phyloP scores from a whole-genome alignment of 2,888 invertebrate genomes.

The Ophion slaviceki region DNA sequence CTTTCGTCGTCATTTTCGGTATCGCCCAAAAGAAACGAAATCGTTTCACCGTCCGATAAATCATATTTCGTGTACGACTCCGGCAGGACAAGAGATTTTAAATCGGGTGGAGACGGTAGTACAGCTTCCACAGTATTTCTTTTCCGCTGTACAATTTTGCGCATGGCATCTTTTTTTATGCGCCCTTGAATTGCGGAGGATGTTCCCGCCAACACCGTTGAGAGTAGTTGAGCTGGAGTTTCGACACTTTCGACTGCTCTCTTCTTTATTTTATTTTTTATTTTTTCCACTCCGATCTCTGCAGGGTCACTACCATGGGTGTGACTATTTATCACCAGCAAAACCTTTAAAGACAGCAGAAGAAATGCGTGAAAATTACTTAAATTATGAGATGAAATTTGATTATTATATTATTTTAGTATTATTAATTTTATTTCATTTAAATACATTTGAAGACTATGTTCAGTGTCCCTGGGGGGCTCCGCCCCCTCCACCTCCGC shows the following conservation, averaged over 20 bases:
- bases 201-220: slow-evolving; percentile 30
- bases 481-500: too few relatives aligned
- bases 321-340: slow-evolving; percentile 26
- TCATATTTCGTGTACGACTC: slow-evolving; percentile 38
- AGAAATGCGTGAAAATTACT: too few relatives aligned
- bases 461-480: too few relatives aligned
- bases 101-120: slow-evolving; percentile 42
- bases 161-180: slow-evolving; percentile 28
- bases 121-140: slow-evolving; percentile 23
- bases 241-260: slow-evolving; percentile 40
- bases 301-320: too few relatives aligned
- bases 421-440: too few relatives aligned
- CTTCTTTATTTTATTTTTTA: slow-evolving; percentile 30
- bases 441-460: too few relatives aligned
- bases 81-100: slow-evolving; percentile 34
- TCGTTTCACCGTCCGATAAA: slow-evolving; percentile 17
- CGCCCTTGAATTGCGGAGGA: slow-evolving; percentile 45
- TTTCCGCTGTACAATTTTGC: slow-evolving; percentile 47
- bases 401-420: too few relatives aligned
- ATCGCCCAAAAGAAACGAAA: slow-evolving; percentile 52
- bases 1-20: slow-evolving; percentile 37
- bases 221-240: slow-evolving; percentile 46
- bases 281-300: too few relatives aligned
- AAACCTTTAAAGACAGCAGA: too few relatives aligned
- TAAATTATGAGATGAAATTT: too few relatives aligned